Evolutionary conservation across 2,797 vertebrate genomes (phyloP), one percentile per base, ranked within the genome.

Genomic region (Etheostoma perlongum): DNA sequence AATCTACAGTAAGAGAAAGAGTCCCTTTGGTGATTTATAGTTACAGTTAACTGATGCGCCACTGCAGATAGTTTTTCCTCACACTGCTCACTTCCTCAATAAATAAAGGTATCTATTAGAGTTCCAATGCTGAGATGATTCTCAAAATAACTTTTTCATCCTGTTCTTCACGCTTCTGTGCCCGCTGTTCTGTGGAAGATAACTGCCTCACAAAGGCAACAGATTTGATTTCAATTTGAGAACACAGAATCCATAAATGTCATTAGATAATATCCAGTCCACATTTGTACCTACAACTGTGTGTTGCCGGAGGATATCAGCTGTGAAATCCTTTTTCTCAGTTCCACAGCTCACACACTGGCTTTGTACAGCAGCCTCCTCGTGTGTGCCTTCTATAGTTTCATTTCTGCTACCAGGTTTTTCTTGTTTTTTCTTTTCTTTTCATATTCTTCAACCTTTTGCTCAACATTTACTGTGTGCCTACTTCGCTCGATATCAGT

Each of bases 291-390:
- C 72, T 62, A 62, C 74, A 63, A 6, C 68, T 67, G 70, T 18
- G 74, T 81, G 83, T 68, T 76, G 27, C 82, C 63, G 4, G 48
- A 67, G 59, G 74, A 82, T 27, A 30, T 23, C 65, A 81, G 60
- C 51, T 76, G 74, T 21, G 78, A 85, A 86, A 69, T 70, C 44
- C 16, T 71, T 80, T 83, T 74, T 63, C 71, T 77, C 64, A n/a
- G 6, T 72, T 67, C 75, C 73, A 55, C 33, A 3, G 54, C 53
- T 55, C 6, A 6, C 72, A 84, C 71, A 74, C 44, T 53, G 40
- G 30, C 14, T 80, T 30, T 62, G n/a, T 74, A 14, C 55, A 33
- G 40, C 79, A 52, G 23, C 65, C 73, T 83, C 61, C 66, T 73
- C 23, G 0, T 15, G 52, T 48, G 18, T 40, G 46, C 53, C 48